These are phyloP conservation scores for Leptopterna dolabrata DNA, from an alignment of 2,888 invertebrate genomes.

Conservation along the genomic window DNA sequence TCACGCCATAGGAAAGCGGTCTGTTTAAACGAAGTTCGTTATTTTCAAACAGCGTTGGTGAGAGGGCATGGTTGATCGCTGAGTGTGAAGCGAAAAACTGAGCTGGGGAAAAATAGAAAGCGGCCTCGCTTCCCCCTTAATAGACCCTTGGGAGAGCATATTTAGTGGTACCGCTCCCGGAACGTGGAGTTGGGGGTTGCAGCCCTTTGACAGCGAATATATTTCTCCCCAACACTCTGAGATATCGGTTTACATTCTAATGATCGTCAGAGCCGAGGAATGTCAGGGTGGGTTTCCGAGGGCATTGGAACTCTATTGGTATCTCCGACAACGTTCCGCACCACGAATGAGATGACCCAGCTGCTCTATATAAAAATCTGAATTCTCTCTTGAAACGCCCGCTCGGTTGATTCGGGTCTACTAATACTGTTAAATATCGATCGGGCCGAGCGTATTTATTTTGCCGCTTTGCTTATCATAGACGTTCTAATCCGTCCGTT, in stretches of 20 bases:
- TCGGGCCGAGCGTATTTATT: no score
- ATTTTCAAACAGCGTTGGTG: background rate
- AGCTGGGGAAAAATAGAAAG: background rate
- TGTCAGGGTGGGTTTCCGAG: background rate
- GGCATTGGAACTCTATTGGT: background rate
- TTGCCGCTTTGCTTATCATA: no score
- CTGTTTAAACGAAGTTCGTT: background rate
- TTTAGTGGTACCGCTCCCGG: background rate
- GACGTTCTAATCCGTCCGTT: no score
- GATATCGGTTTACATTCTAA: conserved; percentile 7
- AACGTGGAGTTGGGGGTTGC: background rate
- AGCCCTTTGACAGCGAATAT: background rate
- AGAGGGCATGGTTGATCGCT: background rate
- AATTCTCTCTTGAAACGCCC: background rate
- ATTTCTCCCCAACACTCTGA: background rate
- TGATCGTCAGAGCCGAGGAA: background rate
- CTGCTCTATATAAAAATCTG: background rate
- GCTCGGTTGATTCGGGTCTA: background rate
- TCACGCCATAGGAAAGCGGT: background rate
- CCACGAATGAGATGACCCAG: background rate
- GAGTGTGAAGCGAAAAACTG: background rate
- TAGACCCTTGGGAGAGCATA: conserved; percentile 3
- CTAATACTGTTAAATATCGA: no score
- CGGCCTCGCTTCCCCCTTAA: background rate
- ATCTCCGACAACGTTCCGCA: background rate